These are phyloP conservation scores for Gobio gobio DNA, from an alignment of 2,113 vertebrate genomes.

Conservation along the genomic window DNA sequence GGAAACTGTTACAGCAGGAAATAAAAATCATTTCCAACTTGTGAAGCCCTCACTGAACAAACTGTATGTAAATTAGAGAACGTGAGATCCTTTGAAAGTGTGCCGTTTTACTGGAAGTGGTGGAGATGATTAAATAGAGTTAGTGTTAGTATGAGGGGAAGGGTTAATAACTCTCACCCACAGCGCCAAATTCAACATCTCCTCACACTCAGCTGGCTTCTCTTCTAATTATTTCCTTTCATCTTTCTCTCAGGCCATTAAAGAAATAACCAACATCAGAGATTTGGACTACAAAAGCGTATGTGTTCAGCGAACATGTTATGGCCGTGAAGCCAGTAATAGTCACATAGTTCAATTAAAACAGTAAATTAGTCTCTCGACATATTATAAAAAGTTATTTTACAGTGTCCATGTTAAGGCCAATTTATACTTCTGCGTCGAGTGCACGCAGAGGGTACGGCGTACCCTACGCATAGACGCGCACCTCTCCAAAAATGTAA, in stretches of 20 bases:
- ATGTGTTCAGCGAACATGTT: constrained; percentile 35
- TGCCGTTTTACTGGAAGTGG: constrained; percentile 58
- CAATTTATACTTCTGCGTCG: no score
- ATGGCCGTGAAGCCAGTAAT: background rate
- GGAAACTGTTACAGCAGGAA: background rate
- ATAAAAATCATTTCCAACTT: background rate
- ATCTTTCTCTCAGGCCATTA: constrained; percentile 33
- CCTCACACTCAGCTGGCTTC: constrained; percentile 50
- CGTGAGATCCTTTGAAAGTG: constrained; percentile 53
- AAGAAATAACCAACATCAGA: background rate
- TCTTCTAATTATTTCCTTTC: constrained; percentile 58
- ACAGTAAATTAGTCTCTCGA: no score
- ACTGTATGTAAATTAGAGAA: constrained; percentile 17
- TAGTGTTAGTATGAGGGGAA: constrained; percentile 67
- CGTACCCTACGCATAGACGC: no score
- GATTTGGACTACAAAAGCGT: constrained; percentile 25
- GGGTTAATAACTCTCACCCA: constrained; percentile 64
- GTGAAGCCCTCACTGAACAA: constrained; percentile 7
- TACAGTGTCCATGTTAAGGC: no score
- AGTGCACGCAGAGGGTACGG: no score
- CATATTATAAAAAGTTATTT: no score
- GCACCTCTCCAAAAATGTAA: no score
- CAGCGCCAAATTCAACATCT: constrained; percentile 76
- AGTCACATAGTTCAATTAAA: no score
- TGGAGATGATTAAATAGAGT: constrained; percentile 66